Base-by-base conservation (phyloP, 2,113 vertebrate species). In the Anser cygnoides region DNA sequence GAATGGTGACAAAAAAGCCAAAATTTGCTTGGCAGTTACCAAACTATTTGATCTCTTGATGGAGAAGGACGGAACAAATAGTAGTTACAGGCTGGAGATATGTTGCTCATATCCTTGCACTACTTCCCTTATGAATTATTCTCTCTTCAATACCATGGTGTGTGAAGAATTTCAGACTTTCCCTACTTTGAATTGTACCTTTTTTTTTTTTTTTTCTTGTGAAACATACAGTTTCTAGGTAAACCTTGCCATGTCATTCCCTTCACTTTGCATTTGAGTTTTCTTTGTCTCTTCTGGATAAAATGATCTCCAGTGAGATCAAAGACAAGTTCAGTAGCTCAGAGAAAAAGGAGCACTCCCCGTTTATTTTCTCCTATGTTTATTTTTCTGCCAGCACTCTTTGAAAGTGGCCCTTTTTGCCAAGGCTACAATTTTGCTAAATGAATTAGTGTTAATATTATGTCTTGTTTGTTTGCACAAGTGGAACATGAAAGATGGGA, bases 11-110 rank as follows among this genome's bases (percentile, higher is more conserved):
- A 0, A 44, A n/a, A 29, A 95, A 83, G 66, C 78, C 89, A 93
- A 44, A 50, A 66, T 65, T 90, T 90, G 96, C 74, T 95, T 96
- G 94, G 82, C 94, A 90, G 89, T 87, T 85, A 94, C 55, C 28
- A 65, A 84, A 62, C 44, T 10, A 31, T 91, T 92, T 89, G 19
- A 87, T 70, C 91, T 92, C 49, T 85, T 70, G 41, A n/a, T 79
- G 76, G 77, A 91, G 23, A 81, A 82, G 13, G 19, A 58, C 15
- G 65, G 74, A 82, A 85, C 23, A 89, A 94, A 87, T 19, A 82
- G 78, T 28, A 54, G 67, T 70, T 73, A 71, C 49, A 73, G 11
- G 58, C 54, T 92, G 77, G 62, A 10, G 5, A 26, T 79, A 74
- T 46, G 19, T 46, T 89, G 41, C 52, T 81, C 72, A 68, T 61